Percentiles rank a stretch among this genome's conserved stretches.
Conservation (phyloP, 1,140 invertebrate genomes). For the Lepeophtheirus salmonis region DNA sequence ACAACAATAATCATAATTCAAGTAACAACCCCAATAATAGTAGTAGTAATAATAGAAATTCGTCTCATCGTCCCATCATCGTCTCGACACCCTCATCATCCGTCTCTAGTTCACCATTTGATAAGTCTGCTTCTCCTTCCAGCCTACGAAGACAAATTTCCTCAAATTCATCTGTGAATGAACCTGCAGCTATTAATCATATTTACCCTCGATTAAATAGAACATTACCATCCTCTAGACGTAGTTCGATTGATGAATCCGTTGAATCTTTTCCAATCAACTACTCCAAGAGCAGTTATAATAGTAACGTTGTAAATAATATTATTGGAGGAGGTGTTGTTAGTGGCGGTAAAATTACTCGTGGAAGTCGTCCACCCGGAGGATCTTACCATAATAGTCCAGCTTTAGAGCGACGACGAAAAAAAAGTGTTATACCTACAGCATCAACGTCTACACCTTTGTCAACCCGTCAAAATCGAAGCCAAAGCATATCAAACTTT, state of each 20-base stretch:
- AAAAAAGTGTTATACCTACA: neutral
- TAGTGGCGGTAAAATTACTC: no score
- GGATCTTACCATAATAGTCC: neutral
- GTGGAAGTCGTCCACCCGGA: neutral
- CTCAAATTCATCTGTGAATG: no score
- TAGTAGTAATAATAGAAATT: no score
- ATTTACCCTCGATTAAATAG: neutral
- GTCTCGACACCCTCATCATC: neutral
- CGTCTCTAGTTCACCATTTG: neutral
- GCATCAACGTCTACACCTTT: neutral
- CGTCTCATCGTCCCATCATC: neutral
- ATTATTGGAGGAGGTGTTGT: no score
- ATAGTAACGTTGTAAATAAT: neutral
- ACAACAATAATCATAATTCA: no score
- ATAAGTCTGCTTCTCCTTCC: neutral
- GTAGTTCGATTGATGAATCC: neutral
- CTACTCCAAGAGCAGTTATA: neutral
- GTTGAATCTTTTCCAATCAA: neutral
- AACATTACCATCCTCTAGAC: neutral
- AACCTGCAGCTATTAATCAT: no score
- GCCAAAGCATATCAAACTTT: neutral
- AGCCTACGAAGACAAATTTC: neutral
- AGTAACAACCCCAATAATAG: no score
- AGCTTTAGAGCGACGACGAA: neutral
- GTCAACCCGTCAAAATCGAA: neutral